Conservation (phyloP, 2,888 invertebrate genomes). For the Polietes domitor region DNA sequence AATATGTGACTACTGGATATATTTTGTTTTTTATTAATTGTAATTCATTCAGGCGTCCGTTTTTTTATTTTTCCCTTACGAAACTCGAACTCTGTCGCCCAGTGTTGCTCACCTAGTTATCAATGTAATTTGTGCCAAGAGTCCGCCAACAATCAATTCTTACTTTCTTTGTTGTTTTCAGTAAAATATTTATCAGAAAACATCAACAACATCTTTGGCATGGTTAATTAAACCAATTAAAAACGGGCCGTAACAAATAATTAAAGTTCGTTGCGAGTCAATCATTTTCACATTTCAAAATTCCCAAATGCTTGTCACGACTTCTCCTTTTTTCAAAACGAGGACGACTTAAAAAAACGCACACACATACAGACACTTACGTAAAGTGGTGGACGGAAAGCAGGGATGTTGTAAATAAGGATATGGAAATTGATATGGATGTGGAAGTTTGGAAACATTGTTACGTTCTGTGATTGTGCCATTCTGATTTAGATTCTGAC, state of each 20-base stretch:
- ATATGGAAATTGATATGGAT: not conserved
- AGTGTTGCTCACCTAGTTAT: too few relatives aligned
- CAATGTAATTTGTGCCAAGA: too few relatives aligned
- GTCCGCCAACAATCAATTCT: not conserved
- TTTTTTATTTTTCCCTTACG: not conserved
- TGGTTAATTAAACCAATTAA: conserved; percentile 19
- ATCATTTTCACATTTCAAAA: conserved; percentile 3
- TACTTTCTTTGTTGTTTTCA: not conserved
- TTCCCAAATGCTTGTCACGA: not conserved
- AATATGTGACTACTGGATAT: too few relatives aligned
- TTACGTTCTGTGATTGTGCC: not conserved
- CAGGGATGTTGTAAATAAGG: not conserved
- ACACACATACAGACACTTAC: too few relatives aligned
- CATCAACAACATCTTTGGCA: not conserved
- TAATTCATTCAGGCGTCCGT: too few relatives aligned
- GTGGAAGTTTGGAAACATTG: not conserved
- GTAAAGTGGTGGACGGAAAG: not conserved
- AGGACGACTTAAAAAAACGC: too few relatives aligned
- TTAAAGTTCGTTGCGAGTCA: not conserved
- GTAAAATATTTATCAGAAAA: conserved; percentile 9
- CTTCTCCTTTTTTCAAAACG: too few relatives aligned
- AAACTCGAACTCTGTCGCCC: too few relatives aligned
- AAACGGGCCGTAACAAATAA: conserved; percentile 14
- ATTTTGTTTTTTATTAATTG: too few relatives aligned
- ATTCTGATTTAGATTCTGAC: not conserved